Base-by-base conservation (phyloP, 2,888 invertebrate genomes). In the Diogma glabrata region DNA sequence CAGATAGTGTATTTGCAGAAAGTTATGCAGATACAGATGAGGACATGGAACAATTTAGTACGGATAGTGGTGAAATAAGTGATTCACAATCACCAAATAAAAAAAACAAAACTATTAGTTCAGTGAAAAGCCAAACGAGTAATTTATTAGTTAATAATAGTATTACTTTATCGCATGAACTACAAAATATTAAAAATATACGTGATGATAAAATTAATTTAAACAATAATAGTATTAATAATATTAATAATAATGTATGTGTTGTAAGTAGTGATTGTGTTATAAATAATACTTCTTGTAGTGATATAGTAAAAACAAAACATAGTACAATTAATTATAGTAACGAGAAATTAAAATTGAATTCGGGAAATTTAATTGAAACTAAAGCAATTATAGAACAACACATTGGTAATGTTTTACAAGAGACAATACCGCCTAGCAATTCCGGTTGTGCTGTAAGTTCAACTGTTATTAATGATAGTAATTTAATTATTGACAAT, bases 31-130 rank as follows among this genome's bases (percentile, higher is more conserved):
- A 87, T 60, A 89, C 89, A 14, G 88, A 89, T 64, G 87, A 87
- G 62, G 88, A 88, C 62, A 82, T 87, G 60, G 87, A 86, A 61
- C 85, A 85, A 61, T 83, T 88, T 64, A 87, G 87, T 53, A 87
- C 87, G 33, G 88, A 88, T 63, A 88, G 86, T 61, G 87, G 86
- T 57, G 79, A 80, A 53, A 73, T 60, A 17, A 65, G 63, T 50
- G 66, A 68, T 58, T 65, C 67, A 22, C 20, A 43, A 22, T 22
- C 22, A 3, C 43, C 20, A 23, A n/a, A n/a, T n/a, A n/a, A n/a
- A n/a, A n/a, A n/a, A n/a, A n/a, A n/a, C n/a, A 43, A 43, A 43
- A 43, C 22, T 10, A 22, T 20, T 22, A 20, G 23, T 2, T 22
- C 43, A 20, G 43, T 22, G n/a, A 67, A 69, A 54, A 67, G 55